Conservation (phyloP, 2,113 vertebrate genomes). For the Petroica traversi region DNA sequence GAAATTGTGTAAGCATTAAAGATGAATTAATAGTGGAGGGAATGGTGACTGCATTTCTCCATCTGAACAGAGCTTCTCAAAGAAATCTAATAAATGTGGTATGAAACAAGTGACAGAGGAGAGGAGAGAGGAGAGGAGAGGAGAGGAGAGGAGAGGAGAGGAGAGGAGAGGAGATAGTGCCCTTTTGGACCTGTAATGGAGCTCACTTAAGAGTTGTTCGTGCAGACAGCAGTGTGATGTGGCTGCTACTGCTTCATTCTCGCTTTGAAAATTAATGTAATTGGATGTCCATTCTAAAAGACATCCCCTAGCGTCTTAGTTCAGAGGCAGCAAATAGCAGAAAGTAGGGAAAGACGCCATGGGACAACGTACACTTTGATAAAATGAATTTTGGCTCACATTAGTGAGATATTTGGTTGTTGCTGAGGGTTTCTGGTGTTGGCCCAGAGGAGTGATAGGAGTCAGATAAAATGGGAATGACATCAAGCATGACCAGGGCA, state of each 20-base stretch:
- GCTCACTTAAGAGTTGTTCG: neutral
- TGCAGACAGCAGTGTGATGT: neutral
- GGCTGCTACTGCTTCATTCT: neutral
- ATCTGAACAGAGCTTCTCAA: neutral
- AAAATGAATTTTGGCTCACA: neutral
- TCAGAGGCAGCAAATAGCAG: neutral
- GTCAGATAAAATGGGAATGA: neutral
- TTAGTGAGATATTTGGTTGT: neutral
- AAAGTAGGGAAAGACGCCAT: neutral
- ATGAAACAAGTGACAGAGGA: neutral
- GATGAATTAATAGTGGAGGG: neutral
- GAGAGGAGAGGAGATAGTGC: neutral
- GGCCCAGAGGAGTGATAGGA: neutral
- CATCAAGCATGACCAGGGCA: neutral
- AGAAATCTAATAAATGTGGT: neutral
- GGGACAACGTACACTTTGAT: fast-evolving
- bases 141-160: neutral
- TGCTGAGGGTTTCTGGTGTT: neutral
- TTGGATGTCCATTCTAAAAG: neutral
- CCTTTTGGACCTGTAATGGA: neutral
- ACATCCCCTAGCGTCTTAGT: neutral
- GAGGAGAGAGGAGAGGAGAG: neutral
- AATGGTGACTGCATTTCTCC: neutral
- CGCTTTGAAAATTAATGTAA: neutral
- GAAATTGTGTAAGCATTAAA: neutral